These are phyloP conservation scores for Cinclus cinclus DNA, from an alignment of 2,113 vertebrate species.

Conservation along the genomic window DNA sequence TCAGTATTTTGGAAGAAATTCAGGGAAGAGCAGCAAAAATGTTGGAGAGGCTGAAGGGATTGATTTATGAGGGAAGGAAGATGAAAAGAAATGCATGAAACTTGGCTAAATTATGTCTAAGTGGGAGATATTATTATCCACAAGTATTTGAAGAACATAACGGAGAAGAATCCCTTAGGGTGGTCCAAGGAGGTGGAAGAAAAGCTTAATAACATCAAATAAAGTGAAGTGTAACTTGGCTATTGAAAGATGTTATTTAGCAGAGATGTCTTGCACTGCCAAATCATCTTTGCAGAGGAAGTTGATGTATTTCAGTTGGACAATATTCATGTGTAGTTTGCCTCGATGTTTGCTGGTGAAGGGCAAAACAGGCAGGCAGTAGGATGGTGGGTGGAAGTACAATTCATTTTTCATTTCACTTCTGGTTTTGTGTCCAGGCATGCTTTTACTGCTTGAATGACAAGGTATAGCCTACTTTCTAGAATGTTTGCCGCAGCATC, in stretches of 20 bases:
- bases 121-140: constrained; percentile 51
- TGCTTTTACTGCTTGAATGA: neutral
- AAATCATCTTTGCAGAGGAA: neutral
- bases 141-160: constrained; percentile 38
- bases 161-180: neutral
- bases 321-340: neutral
- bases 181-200: constrained; percentile 32
- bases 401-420: neutral
- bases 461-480: neutral
- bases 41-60: constrained; percentile 33
- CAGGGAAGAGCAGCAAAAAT: constrained; percentile 32
- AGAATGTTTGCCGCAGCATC: neutral
- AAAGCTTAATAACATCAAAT: neutral
- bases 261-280: neutral
- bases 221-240: neutral
- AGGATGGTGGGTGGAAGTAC: neutral
- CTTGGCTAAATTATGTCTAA: constrained; percentile 41
- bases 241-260: neutral
- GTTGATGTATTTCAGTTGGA: neutral
- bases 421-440: neutral
- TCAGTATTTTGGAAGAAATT: constrained; percentile 54
- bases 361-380: neutral
- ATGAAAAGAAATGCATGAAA: constrained; percentile 52
- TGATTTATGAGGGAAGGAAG: constrained; percentile 52
- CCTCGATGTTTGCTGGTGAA: neutral